Evolutionary conservation across 2,113 vertebrate species (phyloP).

Genomic region (Barnardius zonarius): DNA sequence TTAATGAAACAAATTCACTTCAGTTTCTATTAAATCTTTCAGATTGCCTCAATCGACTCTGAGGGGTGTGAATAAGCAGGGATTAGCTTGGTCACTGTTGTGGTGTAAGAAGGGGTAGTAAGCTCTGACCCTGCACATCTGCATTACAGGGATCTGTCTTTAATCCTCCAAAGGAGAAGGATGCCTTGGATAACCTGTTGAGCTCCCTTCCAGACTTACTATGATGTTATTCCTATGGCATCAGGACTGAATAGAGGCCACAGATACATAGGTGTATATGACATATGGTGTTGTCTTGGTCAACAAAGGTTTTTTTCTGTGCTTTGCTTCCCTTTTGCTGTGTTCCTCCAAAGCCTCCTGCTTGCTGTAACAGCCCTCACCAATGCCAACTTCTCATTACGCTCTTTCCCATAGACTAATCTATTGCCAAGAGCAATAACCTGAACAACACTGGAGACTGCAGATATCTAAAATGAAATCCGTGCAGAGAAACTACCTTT

Average conservation of each 20-base stretch:
- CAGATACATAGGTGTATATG: not conserved
- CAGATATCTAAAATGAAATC: constrained; percentile 29
- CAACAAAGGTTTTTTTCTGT: not conserved
- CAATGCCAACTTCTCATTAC: not conserved
- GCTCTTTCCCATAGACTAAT: not conserved
- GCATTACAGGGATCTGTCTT: not conserved
- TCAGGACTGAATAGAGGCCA: not conserved
- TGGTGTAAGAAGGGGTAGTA: not conserved
- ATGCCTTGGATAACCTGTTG: not conserved
- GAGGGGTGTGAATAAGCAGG: not conserved
- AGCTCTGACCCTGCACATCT: not conserved
- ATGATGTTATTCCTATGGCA: not conserved
- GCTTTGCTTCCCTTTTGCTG: not conserved
- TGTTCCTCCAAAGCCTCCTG: not conserved
- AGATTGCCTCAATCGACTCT: not conserved
- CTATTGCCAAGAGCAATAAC: constrained; percentile 6
- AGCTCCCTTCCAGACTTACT: not conserved
- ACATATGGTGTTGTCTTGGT: not conserved
- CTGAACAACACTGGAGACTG: not conserved
- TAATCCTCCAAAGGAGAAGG: not conserved
- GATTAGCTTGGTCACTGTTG: not conserved
- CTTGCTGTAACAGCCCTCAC: not conserved
- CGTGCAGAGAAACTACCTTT: not conserved
- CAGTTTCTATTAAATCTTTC: not conserved
- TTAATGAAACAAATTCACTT: constrained; percentile 5